These are phyloP conservation scores for Orussus abietinus DNA, from an alignment of 1,140 invertebrate genomes.

Conservation along the genomic window DNA sequence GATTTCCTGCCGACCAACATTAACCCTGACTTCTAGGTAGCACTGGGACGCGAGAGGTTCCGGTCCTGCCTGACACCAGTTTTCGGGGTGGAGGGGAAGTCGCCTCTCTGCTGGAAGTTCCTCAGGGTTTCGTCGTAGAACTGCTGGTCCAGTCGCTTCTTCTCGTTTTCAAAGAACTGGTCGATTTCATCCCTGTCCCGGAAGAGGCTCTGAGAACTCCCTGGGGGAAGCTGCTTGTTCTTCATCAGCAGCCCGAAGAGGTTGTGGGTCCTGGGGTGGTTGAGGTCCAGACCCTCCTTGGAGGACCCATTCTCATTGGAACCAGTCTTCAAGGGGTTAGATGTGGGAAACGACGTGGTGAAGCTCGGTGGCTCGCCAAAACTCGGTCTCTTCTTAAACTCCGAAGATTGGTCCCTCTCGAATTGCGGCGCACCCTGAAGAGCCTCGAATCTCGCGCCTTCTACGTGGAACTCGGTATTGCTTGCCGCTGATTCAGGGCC, in stretches of 20 bases:
- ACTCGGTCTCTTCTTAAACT: conserved; percentile 17
- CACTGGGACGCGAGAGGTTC: too few relatives aligned
- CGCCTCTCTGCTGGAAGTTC: conserved; percentile 28
- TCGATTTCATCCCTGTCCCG: conserved; percentile 21
- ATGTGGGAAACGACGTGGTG: conserved; percentile 20
- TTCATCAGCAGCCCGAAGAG: conserved; percentile 47
- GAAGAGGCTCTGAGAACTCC: conserved; percentile 21
- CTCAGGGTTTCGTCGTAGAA: conserved; percentile 18
- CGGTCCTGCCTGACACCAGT: too few relatives aligned
- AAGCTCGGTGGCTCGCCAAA: conserved; percentile 30
- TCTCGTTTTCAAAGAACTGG: conserved; percentile 15
- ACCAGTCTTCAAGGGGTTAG: conserved; percentile 17
- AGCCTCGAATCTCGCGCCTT: not conserved
- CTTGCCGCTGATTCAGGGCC: conserved; percentile 28
- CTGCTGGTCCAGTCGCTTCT: conserved; percentile 16
- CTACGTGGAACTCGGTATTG: conserved; percentile 20
- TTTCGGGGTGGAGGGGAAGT: too few relatives aligned
- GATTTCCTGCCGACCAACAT: too few relatives aligned
- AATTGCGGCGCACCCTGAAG: not conserved
- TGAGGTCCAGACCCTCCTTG: conserved; percentile 28
- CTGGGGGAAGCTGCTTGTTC: conserved; percentile 39
- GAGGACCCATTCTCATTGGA: conserved; percentile 11
- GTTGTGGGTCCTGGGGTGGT: conserved; percentile 45
- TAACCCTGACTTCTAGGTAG: too few relatives aligned
- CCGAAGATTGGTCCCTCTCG: conserved; percentile 9